phyloP scores from a whole-genome alignment of 2,113 vertebrate genomes.

The Mesembrinibis cayennensis region DNA sequence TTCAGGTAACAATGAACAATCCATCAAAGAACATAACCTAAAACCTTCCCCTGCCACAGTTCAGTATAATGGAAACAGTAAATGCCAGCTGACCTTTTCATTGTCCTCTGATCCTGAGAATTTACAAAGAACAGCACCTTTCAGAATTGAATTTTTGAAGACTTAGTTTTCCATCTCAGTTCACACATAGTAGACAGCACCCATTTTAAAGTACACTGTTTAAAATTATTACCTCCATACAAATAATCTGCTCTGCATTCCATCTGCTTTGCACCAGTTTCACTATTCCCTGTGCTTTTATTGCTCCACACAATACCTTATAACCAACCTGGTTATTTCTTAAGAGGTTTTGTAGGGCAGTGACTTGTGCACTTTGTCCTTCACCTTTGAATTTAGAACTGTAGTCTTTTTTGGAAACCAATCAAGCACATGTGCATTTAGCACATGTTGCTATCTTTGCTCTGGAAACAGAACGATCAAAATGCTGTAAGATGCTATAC shows the following conservation, averaged over 20 bases:
- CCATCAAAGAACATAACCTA: neutral
- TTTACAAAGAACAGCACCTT: neutral
- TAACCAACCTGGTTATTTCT: neutral
- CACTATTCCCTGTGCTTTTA: neutral
- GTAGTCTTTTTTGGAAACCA: neutral
- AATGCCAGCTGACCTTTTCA: neutral
- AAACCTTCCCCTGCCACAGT: neutral
- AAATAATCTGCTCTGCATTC: neutral
- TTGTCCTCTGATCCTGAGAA: neutral
- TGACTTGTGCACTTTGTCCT: neutral
- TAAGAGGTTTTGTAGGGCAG: neutral
- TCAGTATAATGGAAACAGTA: neutral
- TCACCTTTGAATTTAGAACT: neutral
- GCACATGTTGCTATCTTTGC: neutral
- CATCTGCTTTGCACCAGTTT: neutral
- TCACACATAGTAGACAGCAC: neutral
- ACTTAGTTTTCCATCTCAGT: neutral
- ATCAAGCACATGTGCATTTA: neutral
- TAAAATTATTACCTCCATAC: neutral
- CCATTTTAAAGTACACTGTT: neutral
- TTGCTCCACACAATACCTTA: neutral
- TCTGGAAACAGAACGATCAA: neutral
- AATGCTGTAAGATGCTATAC: neutral
- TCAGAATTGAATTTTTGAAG: neutral
- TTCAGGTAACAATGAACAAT: conserved; percentile 24